Conservation (phyloP, 2,888 invertebrate species). For the Chloroclysta siterata region DNA sequence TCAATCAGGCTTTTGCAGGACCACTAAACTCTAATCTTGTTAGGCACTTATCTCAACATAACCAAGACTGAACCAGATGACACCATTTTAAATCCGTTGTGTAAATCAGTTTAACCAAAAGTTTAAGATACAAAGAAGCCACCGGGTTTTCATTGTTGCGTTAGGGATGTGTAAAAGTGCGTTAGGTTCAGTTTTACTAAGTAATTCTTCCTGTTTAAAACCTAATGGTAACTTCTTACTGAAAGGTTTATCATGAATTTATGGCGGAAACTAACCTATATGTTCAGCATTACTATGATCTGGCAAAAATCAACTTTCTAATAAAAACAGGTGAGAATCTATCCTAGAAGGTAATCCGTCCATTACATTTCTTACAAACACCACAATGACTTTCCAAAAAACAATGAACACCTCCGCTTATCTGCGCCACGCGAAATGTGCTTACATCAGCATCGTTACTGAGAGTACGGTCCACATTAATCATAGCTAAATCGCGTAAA, state of each 20-base stretch:
- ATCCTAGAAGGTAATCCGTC: slow-evolving; percentile 1
- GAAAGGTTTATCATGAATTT: too few species aligned
- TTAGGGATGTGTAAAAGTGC: too few species aligned
- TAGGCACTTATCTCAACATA: neutral
- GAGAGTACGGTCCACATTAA: slow-evolving; percentile 50
- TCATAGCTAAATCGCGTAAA: slow-evolving; percentile 59
- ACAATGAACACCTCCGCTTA: slow-evolving; percentile 30
- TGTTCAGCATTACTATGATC: slow-evolving; percentile 4
- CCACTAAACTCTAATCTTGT: slow-evolving; percentile 4
- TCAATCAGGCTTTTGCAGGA: neutral
- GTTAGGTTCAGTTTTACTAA: too few species aligned
- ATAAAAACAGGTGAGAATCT: slow-evolving; percentile 6
- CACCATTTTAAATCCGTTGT: too few species aligned
- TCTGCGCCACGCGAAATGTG: slow-evolving; percentile 34
- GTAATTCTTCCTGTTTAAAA: too few species aligned
- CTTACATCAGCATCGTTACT: slow-evolving; percentile 40
- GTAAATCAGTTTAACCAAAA: too few species aligned
- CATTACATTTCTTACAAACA: slow-evolving; percentile 2
- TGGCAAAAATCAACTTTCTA: slow-evolving; percentile 1
- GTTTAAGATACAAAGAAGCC: too few species aligned
- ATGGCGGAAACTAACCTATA: neutral
- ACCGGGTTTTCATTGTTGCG: too few species aligned
- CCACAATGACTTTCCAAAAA: slow-evolving; percentile 26
- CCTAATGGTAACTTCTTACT: too few species aligned
- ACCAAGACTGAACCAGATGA: neutral